Evolutionary conservation across 2,888 invertebrate species (phyloP).

Genomic region (Tiphia femorata): DNA sequence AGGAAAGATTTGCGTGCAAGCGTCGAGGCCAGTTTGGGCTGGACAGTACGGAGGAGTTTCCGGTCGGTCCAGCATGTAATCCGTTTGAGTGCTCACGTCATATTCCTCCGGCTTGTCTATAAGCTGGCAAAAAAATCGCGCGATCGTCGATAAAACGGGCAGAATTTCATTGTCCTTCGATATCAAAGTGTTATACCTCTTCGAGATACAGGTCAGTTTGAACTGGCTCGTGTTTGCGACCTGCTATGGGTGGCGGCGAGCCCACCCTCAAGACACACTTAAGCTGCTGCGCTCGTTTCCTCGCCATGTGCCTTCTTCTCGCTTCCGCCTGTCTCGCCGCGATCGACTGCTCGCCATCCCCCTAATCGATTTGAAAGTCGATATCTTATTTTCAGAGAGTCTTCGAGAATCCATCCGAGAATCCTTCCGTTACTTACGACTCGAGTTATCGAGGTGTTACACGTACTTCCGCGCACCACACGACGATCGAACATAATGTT

Average conservation of each 20-base stretch:
- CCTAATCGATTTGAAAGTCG: slow-evolving; percentile 33
- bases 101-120: slow-evolving; percentile 81
- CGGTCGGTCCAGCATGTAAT: slow-evolving; percentile 86
- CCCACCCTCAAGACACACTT: slow-evolving; percentile 73
- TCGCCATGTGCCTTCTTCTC: slow-evolving; percentile 80
- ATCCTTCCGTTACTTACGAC: slow-evolving; percentile 51
- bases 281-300: slow-evolving; percentile 80
- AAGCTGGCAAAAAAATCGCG: slow-evolving; percentile 70
- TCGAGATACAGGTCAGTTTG: slow-evolving; percentile 93
- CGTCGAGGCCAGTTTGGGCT: slow-evolving; percentile 85
- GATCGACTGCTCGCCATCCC: slow-evolving; percentile 71
- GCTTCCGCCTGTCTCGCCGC: slow-evolving; percentile 75
- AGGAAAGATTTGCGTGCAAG: slow-evolving; percentile 87
- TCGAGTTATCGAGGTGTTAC: no score
- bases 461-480: slow-evolving; percentile 87
- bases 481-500: slow-evolving; percentile 93
- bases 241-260: slow-evolving; percentile 85
- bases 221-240: slow-evolving; percentile 86
- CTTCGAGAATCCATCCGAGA: background rate
- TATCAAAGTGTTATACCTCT: slow-evolving; percentile 75
- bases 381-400: background rate
- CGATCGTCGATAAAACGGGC: no score
- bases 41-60: slow-evolving; percentile 84
- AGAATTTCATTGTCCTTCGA: slow-evolving; percentile 2
- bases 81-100: slow-evolving; percentile 88